A percentile compares a stretch with the other conserved stretches of the same genome.
These are phyloP conservation scores for Euclidia mi DNA, from an alignment of 2,888 invertebrate genomes.

Conservation along the genomic window DNA sequence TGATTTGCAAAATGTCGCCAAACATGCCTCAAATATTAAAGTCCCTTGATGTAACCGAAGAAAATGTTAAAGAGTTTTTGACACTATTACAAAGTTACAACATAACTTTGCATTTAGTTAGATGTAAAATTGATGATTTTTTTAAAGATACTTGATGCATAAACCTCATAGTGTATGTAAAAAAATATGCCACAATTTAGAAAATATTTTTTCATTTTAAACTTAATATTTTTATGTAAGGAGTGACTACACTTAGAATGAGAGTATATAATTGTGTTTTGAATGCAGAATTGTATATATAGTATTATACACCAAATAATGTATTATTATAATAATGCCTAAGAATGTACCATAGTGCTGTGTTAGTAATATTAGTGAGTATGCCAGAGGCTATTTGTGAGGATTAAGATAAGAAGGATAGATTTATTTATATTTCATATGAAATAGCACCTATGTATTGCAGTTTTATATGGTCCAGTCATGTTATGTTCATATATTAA, in stretches of 20 bases:
- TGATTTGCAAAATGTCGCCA: conserved; percentile 92
- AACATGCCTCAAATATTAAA: conserved; percentile 88
- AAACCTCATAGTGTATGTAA: conserved; percentile 22
- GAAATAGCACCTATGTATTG: conserved; percentile 34
- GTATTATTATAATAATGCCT: conserved; percentile 39
- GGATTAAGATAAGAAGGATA: conserved; percentile 25
- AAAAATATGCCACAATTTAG: conserved; percentile 15
- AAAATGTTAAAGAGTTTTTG: conserved; percentile 76
- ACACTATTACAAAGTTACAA: conserved; percentile 80
- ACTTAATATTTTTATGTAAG: conserved; percentile 22
- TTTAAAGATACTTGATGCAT: conserved; percentile 85
- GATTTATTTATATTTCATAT: conserved; percentile 34
- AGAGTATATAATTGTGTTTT: conserved; percentile 29
- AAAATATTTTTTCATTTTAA: conserved; percentile 27
- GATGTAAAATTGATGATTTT: conserved; percentile 90
- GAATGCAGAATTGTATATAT: conserved; percentile 44
- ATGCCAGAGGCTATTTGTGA: conserved; percentile 53
- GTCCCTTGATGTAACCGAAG: conserved; percentile 80
- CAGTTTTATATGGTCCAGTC: conserved; percentile 31
- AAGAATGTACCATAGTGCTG: conserved; percentile 57
- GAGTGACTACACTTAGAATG: conserved; percentile 16
- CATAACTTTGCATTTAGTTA: conserved; percentile 88
- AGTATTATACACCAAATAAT: conserved; percentile 46
- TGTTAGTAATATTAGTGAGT: conserved; percentile 49
- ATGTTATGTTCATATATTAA: conserved; percentile 35